A percentile compares a stretch with the other conserved stretches of the same genome.
These are phyloP conservation scores for Apteryx mantelli DNA, from an alignment of 2,113 vertebrate species.

Conservation along the genomic window DNA sequence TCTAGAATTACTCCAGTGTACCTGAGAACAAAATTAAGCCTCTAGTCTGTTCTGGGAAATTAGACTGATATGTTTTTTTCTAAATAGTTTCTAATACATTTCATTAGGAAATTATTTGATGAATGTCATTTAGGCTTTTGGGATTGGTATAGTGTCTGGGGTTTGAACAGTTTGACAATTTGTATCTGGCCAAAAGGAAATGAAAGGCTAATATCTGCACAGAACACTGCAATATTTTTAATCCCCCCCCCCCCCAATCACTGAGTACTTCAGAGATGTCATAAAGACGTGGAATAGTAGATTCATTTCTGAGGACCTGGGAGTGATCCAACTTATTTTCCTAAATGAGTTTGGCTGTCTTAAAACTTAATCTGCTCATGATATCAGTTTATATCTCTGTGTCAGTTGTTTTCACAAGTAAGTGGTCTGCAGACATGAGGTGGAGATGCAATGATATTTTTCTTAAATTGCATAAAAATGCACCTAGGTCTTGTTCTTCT, in stretches of 20 bases:
- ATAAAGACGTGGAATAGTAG: neutral
- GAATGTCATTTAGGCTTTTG: conserved; percentile 36
- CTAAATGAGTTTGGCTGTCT: neutral
- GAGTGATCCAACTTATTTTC: neutral
- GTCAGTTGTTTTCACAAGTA: conserved; percentile 53
- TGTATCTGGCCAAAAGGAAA: conserved; percentile 12
- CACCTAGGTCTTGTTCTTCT: conserved; percentile 17
- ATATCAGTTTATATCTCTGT: conserved; percentile 19
- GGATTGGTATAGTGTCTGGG: conserved; percentile 4
- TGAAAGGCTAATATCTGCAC: conserved; percentile 24
- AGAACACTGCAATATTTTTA: neutral
- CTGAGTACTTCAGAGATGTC: conserved; percentile 9
- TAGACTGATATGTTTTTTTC: conserved; percentile 46
- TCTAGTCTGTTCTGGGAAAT: conserved; percentile 59
- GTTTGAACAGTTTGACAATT: conserved; percentile 25
- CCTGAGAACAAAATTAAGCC: conserved; percentile 61
- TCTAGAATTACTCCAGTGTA: conserved; percentile 53
- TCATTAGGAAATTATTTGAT: conserved; percentile 56
- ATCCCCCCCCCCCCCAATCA: neutral
- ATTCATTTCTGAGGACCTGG: neutral
- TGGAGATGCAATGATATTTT: conserved; percentile 27
- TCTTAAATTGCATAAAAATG: conserved; percentile 12
- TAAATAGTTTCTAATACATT: conserved; percentile 56
- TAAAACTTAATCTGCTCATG: conserved; percentile 5
- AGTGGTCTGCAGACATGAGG: conserved; percentile 20